A percentile compares a stretch with the other conserved stretches of the same genome.
phyloP scores from a whole-genome alignment of 2,888 invertebrate genomes.

The Mythimna loreyi region DNA sequence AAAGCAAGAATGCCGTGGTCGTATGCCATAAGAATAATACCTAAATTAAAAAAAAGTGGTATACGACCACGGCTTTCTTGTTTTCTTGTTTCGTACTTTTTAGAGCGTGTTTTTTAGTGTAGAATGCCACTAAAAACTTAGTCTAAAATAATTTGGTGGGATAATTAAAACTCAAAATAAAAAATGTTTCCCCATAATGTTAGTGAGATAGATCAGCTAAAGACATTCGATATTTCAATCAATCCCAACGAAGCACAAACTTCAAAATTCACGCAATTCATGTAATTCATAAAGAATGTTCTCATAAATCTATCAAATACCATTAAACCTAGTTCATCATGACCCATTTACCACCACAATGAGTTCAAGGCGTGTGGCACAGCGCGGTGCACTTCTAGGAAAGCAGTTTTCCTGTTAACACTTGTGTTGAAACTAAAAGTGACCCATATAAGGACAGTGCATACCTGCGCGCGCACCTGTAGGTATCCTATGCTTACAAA shows the following conservation, averaged over 20 bases:
- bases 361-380: slow-evolving; percentile 54
- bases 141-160: no score
- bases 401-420: slow-evolving; percentile 59
- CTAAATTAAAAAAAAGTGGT: no score
- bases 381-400: slow-evolving; percentile 26
- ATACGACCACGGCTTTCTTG: no score
- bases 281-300: neutral
- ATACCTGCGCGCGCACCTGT: slow-evolving; percentile 3
- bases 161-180: no score
- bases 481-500: neutral
- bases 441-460: slow-evolving; percentile 27
- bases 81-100: no score
- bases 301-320: slow-evolving; percentile 7
- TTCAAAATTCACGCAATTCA: neutral
- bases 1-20: no score
- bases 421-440: slow-evolving; percentile 43
- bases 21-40: no score
- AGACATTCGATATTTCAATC: no score
- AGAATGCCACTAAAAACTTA: neutral
- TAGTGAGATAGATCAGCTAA: no score
- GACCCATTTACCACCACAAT: slow-evolving; percentile 19
- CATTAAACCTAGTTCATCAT: slow-evolving; percentile 10
- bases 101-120: no score
- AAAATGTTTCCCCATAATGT: no score
- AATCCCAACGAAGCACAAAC: no score